phyloP scores from a whole-genome alignment of 2,113 vertebrate genomes.

The Tamias sibiricus region DNA sequence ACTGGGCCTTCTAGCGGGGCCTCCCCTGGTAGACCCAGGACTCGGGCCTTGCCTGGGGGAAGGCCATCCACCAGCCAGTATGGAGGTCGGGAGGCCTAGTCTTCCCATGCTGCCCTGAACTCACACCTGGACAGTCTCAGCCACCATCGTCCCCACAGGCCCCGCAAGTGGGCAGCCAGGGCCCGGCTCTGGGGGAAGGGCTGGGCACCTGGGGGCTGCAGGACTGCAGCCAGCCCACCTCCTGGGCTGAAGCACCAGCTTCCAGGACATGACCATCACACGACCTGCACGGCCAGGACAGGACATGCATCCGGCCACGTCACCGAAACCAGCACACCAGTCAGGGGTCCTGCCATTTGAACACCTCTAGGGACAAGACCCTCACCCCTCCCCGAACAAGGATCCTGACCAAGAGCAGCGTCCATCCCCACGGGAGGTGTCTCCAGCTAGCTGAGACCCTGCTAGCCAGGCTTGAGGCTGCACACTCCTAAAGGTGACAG shows the following conservation, averaged over 20 bases:
- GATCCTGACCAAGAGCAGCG: no score
- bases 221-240: background rate
- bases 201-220: no score
- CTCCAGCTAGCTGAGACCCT: background rate
- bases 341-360: background rate
- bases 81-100: background rate
- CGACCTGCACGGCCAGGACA: background rate
- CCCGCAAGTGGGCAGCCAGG: background rate
- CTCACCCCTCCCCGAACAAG: background rate
- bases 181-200: background rate
- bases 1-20: background rate
- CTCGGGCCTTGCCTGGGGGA: background rate
- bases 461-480: no score
- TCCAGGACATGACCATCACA: background rate
- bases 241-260: background rate
- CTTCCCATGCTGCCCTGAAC: background rate
- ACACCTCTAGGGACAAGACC: background rate
- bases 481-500: background rate
- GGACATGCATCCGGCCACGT: background rate
- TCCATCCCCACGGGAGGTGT: background rate
- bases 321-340: background rate
- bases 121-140: background rate
- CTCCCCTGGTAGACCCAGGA: background rate
- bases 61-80: background rate
- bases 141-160: background rate